Evolutionary conservation across 2,888 invertebrate genomes (phyloP).

Genomic region (Melinaea marsaeus): DNA sequence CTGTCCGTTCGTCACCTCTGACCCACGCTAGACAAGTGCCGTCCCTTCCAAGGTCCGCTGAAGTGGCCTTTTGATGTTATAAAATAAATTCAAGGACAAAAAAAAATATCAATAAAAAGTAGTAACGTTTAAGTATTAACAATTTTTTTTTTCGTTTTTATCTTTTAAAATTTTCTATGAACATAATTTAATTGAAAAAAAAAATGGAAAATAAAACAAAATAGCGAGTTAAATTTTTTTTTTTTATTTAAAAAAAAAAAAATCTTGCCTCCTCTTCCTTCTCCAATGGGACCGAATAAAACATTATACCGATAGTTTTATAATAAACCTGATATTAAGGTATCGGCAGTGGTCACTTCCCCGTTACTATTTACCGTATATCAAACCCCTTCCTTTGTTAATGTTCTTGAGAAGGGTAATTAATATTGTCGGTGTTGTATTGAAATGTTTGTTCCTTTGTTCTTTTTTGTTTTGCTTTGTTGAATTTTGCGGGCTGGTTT

Average conservation of each 20-base stretch:
- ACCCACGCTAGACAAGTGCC: slow-evolving; percentile 66
- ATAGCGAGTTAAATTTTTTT: too few species aligned
- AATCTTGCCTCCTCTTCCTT: too few species aligned
- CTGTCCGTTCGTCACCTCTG: slow-evolving; percentile 74
- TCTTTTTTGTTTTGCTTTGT: slow-evolving; percentile 59
- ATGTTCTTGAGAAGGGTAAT: slow-evolving; percentile 68
- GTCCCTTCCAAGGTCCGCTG: slow-evolving; percentile 32
- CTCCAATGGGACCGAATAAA: too few species aligned
- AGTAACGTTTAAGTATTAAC: too few species aligned
- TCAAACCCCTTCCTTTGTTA: slow-evolving; percentile 70
- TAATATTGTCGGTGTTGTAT: slow-evolving; percentile 72
- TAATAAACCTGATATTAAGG: too few species aligned
- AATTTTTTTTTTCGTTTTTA: too few species aligned
- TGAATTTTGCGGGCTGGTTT: slow-evolving; percentile 47
- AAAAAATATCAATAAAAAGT: too few species aligned
- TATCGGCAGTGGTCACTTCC: slow-evolving; percentile 58
- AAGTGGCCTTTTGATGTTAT: slow-evolving; percentile 30
- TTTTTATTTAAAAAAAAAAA: too few species aligned
- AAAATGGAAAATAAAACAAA: too few species aligned
- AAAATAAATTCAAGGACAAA: slow-evolving; percentile 7
- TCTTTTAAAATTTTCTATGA: too few species aligned
- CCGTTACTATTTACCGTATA: slow-evolving; percentile 71
- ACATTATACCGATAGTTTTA: too few species aligned
- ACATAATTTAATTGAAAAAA: too few species aligned
- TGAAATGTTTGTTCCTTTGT: slow-evolving; percentile 60